Conservation (phyloP, 2,888 invertebrate species). For the Andrena dorsata region DNA sequence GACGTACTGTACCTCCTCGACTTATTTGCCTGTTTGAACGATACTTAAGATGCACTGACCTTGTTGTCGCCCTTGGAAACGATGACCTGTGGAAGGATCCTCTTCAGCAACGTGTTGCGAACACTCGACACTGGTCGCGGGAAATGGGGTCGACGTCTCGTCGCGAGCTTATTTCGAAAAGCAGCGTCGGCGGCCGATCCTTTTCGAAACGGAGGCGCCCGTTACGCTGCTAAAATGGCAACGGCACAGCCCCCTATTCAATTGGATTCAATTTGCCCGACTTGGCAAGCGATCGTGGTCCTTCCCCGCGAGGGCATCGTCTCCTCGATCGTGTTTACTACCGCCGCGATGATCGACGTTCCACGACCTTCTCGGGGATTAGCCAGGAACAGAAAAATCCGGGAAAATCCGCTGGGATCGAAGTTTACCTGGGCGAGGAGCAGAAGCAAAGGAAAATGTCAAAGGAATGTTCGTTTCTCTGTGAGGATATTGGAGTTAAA, state of each 20-base stretch:
- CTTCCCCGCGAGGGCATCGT: conserved; percentile 17
- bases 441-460: not conserved
- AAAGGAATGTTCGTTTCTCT: too few relatives aligned
- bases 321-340: conserved; percentile 24
- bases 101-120: conserved; percentile 35
- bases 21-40: too few relatives aligned
- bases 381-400: not conserved
- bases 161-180: conserved; percentile 21
- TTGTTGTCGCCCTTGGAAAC: not conserved
- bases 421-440: not conserved
- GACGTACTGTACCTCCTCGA: too few relatives aligned
- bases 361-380: not conserved
- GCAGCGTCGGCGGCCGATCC: conserved; percentile 12
- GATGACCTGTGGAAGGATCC: conserved; percentile 21
- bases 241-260: conserved; percentile 23
- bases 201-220: not conserved
- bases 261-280: conserved; percentile 30
- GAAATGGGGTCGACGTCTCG: conserved; percentile 29
- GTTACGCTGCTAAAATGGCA: conserved; percentile 34
- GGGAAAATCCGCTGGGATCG: too few relatives aligned
- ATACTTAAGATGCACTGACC: conserved; percentile 23
- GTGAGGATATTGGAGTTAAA: too few relatives aligned
- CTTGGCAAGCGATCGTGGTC: conserved; percentile 29
- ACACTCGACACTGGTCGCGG: conserved; percentile 20
- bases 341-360: not conserved